phyloP scores from a whole-genome alignment of 2,888 invertebrate genomes.

The Palloptera scutellata region DNA sequence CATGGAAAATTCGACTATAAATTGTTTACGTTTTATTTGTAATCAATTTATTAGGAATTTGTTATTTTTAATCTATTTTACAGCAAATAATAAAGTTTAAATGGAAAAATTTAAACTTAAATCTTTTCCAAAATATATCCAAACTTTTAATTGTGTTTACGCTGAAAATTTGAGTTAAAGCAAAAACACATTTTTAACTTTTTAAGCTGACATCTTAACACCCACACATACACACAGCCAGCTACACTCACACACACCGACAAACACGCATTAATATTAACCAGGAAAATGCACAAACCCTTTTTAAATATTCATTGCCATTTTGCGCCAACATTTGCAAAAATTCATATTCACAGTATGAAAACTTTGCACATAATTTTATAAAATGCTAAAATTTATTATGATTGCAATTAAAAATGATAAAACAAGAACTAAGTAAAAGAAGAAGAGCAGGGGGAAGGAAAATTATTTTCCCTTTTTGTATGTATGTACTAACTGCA shows the following conservation, averaged over 20 bases:
- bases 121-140: neutral
- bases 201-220: slow-evolving; percentile 1
- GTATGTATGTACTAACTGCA: no score
- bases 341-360: neutral
- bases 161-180: neutral
- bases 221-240: neutral
- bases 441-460: no score
- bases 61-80: no score
- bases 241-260: neutral
- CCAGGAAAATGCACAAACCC: neutral
- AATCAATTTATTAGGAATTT: no score
- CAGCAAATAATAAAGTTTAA: no score
- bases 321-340: neutral
- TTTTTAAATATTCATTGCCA: slow-evolving; percentile 1
- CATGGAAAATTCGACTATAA: no score
- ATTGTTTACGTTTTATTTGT: no score
- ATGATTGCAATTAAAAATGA: no score
- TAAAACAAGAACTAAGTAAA: no score
- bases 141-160: slow-evolving; percentile 4
- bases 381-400: no score
- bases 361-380: neutral
- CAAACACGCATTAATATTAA: neutral
- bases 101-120: no score
- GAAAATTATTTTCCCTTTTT: no score
- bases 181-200: neutral